phyloP scores from a whole-genome alignment of 53 echinoderm and acorn worm species.

The Apostichopus leukothele region DNA sequence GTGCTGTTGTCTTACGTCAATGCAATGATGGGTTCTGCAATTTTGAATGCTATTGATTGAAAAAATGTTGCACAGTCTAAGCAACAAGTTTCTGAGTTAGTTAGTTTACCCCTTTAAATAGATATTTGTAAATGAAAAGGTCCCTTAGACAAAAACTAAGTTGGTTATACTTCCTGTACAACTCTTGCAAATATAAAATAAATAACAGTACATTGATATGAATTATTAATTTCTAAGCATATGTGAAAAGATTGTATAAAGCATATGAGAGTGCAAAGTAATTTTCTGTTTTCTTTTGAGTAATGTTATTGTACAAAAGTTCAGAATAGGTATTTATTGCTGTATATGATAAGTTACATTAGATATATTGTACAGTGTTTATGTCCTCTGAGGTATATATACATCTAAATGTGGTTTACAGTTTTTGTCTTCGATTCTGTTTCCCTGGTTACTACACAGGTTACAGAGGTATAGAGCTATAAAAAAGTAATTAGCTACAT shows the following conservation, averaged over 20 bases:
- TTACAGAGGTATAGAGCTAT: not conserved
- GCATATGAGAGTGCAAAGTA: not conserved
- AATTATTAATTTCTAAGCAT: not conserved
- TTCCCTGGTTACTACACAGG: not conserved
- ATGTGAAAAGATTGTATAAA: conserved; percentile 10
- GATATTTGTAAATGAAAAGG: no score
- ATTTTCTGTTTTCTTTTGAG: not conserved
- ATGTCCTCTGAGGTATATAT: not conserved
- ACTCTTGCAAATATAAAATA: not conserved
- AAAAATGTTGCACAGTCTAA: no score
- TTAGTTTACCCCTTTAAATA: no score
- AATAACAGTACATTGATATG: not conserved
- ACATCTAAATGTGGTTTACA: conserved; percentile 14
- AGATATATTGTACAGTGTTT: conserved; percentile 1
- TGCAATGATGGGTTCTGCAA: no score
- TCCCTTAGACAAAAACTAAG: no score
- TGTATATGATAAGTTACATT: not conserved
- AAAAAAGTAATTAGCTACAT: not conserved
- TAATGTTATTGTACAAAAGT: not conserved
- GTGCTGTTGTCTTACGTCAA: no score
- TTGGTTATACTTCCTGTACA: not conserved
- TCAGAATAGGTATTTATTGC: conserved; percentile 6
- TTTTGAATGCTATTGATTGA: no score
- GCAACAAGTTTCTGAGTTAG: no score
- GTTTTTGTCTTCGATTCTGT: not conserved